Conservation (phyloP, 2,888 invertebrate species). For the Xylota sylvarum region DNA sequence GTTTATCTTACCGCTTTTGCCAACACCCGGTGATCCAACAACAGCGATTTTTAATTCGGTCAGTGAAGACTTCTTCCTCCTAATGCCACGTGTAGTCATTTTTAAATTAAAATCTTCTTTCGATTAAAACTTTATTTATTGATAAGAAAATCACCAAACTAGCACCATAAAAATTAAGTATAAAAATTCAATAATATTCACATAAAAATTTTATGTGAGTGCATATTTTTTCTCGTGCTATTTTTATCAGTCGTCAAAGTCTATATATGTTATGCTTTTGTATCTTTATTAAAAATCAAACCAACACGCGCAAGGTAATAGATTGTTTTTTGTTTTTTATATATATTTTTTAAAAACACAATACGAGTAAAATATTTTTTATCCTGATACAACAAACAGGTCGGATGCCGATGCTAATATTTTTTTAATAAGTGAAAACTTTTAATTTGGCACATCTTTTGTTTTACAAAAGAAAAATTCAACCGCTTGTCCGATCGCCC, state of each 20-base stretch:
- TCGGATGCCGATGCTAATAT: conserved; percentile 11
- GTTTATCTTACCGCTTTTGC: conserved; percentile 93
- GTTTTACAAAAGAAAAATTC: conserved; percentile 25
- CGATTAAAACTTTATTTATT: conserved; percentile 13
- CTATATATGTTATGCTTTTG: conserved; percentile 2
- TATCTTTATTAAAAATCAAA: neutral
- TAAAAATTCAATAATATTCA: conserved; percentile 13
- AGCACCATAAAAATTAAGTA: conserved; percentile 9
- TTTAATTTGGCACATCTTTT: conserved; percentile 54
- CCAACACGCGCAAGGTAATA: conserved; percentile 14
- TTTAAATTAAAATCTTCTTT: conserved; percentile 17
- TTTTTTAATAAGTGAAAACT: conserved; percentile 28
- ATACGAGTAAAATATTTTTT: conserved; percentile 5
- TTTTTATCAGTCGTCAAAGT: conserved; percentile 34
- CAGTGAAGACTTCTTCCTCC: conserved; percentile 95
- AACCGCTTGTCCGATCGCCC: conserved; percentile 46
- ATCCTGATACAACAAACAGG: conserved; percentile 8
- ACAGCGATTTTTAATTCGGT: conserved; percentile 96
- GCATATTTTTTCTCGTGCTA: conserved; percentile 30
- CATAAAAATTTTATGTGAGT: conserved; percentile 16
- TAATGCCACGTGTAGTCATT: conserved; percentile 92
- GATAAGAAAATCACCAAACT: conserved; percentile 22
- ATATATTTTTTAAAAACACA: conserved; percentile 1
- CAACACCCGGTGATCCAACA: conserved; percentile 94
- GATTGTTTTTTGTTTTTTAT: neutral